phyloP scores from a whole-genome alignment of 2,888 invertebrate species.

The Pseudolycoriella hygida region DNA sequence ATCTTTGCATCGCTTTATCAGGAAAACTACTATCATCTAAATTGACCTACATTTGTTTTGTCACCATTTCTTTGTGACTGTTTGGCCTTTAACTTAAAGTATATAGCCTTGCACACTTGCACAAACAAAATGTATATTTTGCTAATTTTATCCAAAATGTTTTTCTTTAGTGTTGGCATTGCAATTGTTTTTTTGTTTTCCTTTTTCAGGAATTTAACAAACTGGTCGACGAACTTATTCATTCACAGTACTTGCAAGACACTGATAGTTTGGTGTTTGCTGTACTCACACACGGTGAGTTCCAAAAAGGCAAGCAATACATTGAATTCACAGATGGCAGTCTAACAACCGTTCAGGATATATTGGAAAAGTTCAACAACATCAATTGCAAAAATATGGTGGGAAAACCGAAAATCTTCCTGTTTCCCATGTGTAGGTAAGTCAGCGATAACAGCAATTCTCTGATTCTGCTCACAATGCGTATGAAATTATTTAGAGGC shows the following conservation, averaged over 20 bases:
- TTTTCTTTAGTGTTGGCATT: too few species aligned
- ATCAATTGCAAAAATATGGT: conserved; percentile 32
- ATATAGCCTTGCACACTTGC: too few species aligned
- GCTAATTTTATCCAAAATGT: too few species aligned
- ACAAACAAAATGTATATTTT: too few species aligned
- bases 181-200: too few species aligned
- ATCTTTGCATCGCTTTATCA: too few species aligned
- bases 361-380: conserved; percentile 42
- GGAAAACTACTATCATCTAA: too few species aligned
- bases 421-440: conserved; percentile 50
- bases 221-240: conserved; percentile 28
- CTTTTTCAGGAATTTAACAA: conserved; percentile 25
- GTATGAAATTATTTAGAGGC: neutral
- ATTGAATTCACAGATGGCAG: conserved; percentile 40
- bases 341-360: conserved; percentile 31
- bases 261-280: conserved; percentile 45
- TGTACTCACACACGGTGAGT: conserved; percentile 48
- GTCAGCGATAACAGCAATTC: conserved; percentile 1
- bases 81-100: too few species aligned
- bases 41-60: too few species aligned
- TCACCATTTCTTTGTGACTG: too few species aligned
- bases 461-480: conserved; percentile 2
- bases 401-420: conserved; percentile 51
- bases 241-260: conserved; percentile 25
- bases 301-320: conserved; percentile 32